Evolutionary conservation across 2,113 vertebrate genomes (phyloP).

Genomic region (Alosa alosa): DNA sequence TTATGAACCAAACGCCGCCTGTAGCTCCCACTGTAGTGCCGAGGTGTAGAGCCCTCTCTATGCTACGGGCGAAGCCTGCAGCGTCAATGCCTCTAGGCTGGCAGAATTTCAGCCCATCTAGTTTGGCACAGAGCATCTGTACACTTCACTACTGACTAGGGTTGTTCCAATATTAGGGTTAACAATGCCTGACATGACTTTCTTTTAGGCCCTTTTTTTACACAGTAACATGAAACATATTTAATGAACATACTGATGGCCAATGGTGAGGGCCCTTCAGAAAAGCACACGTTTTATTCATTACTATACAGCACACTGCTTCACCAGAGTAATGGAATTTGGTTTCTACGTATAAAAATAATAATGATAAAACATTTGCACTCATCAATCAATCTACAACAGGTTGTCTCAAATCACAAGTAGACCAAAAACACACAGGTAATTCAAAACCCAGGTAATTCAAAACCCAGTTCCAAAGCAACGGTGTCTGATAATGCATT

Average conservation of each 20-base stretch:
- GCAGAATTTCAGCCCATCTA: neutral
- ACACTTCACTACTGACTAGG: neutral
- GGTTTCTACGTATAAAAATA: neutral
- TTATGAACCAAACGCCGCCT: slow-evolving; percentile 24
- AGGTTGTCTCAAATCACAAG: neutral
- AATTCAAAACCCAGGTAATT: neutral
- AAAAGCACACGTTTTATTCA: neutral
- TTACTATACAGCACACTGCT: neutral
- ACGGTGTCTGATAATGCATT: neutral
- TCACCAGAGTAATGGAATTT: neutral
- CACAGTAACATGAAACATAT: neutral
- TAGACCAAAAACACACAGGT: neutral
- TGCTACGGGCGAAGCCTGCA: neutral
- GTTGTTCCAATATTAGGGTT: neutral
- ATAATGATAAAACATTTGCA: neutral
- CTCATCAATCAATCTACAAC: neutral
- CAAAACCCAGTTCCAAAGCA: neutral
- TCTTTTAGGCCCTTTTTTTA: neutral
- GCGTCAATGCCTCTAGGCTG: neutral
- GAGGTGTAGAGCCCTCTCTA: slow-evolving; percentile 21
- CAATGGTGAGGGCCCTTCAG: neutral
- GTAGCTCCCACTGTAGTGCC: slow-evolving; percentile 29
- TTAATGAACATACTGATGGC: neutral
- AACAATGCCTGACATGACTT: neutral
- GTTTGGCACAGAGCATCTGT: neutral